phyloP scores from a whole-genome alignment of 92 coral and sea anemone genomes.

The Plumapathes pennacea region DNA sequence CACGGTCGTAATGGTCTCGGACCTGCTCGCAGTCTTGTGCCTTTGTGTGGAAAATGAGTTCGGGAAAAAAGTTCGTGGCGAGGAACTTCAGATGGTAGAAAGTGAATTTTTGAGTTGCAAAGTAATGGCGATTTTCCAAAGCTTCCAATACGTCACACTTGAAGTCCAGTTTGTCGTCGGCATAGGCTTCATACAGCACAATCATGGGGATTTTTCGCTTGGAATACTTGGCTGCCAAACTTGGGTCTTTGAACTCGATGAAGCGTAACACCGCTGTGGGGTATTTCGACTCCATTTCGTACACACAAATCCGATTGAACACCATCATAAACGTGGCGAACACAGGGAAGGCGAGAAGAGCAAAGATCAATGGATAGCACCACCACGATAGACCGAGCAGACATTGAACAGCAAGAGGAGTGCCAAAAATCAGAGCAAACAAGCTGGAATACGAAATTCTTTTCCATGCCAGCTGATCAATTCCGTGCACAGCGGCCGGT shows the following conservation, averaged over 20 bases:
- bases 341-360: conserved; percentile 61
- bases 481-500: no score
- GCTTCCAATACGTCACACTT: conserved; percentile 86
- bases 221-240: conserved; percentile 63
- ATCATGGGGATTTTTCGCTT: conserved; percentile 78
- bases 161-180: conserved; percentile 94
- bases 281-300: conserved; percentile 53
- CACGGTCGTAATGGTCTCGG: conserved; percentile 97
- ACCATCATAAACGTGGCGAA: conserved; percentile 68
- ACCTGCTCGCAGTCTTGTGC: conserved; percentile 94
- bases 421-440: conserved; percentile 56
- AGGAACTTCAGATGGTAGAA: conserved; percentile 83
- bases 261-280: conserved; percentile 51
- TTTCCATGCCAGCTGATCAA: conserved; percentile 88
- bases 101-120: conserved; percentile 76
- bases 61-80: conserved; percentile 80
- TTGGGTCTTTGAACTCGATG: conserved; percentile 69
- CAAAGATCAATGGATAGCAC: conserved; percentile 64
- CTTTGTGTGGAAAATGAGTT: conserved; percentile 84
- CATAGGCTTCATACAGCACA: conserved; percentile 88
- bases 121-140: conserved; percentile 78
- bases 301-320: conserved; percentile 75
- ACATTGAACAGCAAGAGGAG: conserved; percentile 83
- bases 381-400: conserved; percentile 82
- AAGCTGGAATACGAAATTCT: conserved; percentile 76